phyloP scores from a whole-genome alignment of 2,113 vertebrate genomes.

The Gorsachius goisagi region DNA sequence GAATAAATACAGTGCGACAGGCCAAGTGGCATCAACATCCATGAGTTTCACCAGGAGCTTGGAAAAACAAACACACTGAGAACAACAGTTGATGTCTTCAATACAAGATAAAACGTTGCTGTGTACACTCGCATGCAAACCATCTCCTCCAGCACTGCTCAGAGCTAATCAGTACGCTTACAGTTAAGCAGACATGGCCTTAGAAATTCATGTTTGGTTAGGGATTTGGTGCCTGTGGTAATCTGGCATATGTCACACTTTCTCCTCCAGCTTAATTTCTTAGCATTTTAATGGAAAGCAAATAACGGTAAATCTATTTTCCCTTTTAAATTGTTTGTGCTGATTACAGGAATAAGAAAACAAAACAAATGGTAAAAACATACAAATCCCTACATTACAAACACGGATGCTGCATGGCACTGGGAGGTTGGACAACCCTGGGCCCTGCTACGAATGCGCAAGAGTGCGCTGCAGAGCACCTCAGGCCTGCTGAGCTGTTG shows the following conservation, averaged over 20 bases:
- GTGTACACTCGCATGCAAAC: background rate
- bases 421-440: background rate
- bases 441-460: background rate
- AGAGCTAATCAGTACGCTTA: background rate
- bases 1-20: background rate
- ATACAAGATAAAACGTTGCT: background rate
- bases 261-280: background rate
- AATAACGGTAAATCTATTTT: background rate
- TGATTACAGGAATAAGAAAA: background rate
- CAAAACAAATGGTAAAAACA: background rate
- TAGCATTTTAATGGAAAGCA: background rate
- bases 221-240: background rate
- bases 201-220: background rate
- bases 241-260: background rate
- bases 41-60: background rate
- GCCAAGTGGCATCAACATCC: background rate
- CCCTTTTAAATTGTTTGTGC: background rate
- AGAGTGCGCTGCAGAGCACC: background rate
- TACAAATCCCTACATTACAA: background rate
- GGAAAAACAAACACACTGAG: slow-evolving; percentile 12
- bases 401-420: fast-evolving
- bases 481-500: fast-evolving
- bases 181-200: background rate
- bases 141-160: background rate
- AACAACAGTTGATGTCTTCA: background rate